These are phyloP conservation scores for Lypha dubia DNA, from an alignment of 2,888 invertebrate species.

Conservation along the genomic window DNA sequence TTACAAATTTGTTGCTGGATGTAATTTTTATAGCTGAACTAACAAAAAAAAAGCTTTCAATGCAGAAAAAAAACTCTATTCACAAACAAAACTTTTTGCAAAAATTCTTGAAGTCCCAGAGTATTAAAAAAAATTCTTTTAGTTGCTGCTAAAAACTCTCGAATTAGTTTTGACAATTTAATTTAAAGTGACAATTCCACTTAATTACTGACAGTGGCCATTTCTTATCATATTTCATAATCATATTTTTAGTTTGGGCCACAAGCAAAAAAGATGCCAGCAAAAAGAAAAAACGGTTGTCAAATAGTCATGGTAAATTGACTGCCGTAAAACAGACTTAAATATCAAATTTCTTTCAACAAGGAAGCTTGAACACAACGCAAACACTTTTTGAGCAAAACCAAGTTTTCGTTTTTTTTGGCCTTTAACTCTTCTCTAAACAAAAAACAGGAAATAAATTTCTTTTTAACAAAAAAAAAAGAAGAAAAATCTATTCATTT, in stretches of 20 bases:
- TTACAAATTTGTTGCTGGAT: conserved; percentile 59
- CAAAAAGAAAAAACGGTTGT: conserved; percentile 6
- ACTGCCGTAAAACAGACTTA: conserved; percentile 28
- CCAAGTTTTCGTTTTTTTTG: conserved; percentile 29
- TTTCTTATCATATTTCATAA: conserved; percentile 75
- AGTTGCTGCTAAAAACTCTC: background rate
- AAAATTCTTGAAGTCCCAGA: background rate
- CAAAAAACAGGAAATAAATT: conserved; percentile 42
- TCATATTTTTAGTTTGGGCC: conserved; percentile 32
- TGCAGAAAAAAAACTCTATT: background rate
- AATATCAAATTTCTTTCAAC: conserved; percentile 65
- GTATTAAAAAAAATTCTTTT: background rate
- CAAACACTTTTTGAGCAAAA: background rate
- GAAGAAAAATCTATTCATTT: conserved; percentile 15
- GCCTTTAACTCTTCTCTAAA: no score
- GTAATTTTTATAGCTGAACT: conserved; percentile 21
- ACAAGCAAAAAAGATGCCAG: conserved; percentile 13
- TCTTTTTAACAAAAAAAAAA: conserved; percentile 10
- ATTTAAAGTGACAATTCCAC: conserved; percentile 80
- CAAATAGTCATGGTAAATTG: conserved; percentile 42
- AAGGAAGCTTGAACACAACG: conserved; percentile 25
- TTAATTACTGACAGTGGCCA: conserved; percentile 77
- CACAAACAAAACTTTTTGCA: background rate
- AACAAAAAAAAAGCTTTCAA: conserved; percentile 12
- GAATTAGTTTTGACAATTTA: conserved; percentile 73